Percentiles rank a stretch among this genome's conserved stretches.
phyloP scores from a whole-genome alignment of 1,140 invertebrate genomes.

The Odontomachus brunneus region DNA sequence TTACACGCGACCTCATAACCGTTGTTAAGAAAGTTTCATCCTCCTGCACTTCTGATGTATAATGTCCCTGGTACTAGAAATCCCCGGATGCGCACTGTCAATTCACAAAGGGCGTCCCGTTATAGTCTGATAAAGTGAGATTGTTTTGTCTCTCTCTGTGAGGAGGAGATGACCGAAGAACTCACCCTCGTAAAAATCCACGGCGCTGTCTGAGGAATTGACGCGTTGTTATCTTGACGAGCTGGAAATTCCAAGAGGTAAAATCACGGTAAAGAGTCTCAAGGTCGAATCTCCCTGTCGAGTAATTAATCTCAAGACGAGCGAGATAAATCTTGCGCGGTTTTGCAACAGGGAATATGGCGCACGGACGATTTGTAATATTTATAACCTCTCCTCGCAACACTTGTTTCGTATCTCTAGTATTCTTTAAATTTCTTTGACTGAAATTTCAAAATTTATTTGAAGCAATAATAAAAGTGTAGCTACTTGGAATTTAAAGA shows the following conservation, averaged over 20 bases:
- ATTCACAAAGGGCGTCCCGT: neutral
- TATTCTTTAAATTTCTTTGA: too few species aligned
- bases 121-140: conserved; percentile 11
- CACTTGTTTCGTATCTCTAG: too few species aligned
- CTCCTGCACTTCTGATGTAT: neutral
- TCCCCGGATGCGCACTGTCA: neutral
- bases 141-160: neutral
- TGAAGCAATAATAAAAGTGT: too few species aligned
- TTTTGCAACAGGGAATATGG: too few species aligned
- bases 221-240: too few species aligned
- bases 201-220: too few species aligned
- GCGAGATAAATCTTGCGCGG: neutral
- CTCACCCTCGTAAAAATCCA: neutral
- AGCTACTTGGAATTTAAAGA: too few species aligned
- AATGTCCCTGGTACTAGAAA: neutral
- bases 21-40: conserved; percentile 29
- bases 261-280: neutral
- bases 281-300: neutral
- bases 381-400: too few species aligned
- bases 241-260: neutral
- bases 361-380: too few species aligned
- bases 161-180: neutral
- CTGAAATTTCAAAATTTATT: too few species aligned
- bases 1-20: neutral
- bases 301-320: neutral